Evolutionary conservation across 2,113 vertebrate species (phyloP).

Genomic region (Tupaia chinensis): DNA sequence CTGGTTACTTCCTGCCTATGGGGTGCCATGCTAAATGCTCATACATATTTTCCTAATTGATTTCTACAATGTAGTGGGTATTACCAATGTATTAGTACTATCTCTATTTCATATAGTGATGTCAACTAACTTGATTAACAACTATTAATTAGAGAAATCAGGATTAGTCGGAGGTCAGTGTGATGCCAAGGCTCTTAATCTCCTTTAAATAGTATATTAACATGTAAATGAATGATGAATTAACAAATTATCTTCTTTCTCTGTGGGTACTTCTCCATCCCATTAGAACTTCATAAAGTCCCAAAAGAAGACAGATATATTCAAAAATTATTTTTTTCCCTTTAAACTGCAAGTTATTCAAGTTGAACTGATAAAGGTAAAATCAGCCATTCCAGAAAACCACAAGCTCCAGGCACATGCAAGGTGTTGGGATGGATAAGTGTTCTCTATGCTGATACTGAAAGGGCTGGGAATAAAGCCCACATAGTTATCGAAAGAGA

Average conservation of each 20-base stretch:
- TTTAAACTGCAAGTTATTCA: slow-evolving; percentile 36
- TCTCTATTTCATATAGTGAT: background rate
- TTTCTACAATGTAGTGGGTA: background rate
- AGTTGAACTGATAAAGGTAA: slow-evolving; percentile 36
- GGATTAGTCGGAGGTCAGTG: background rate
- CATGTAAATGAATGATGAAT: background rate
- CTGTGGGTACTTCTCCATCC: background rate
- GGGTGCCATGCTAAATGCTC: background rate
- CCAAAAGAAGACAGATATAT: background rate
- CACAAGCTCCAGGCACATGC: background rate
- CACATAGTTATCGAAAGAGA: background rate
- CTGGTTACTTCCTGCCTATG: background rate
- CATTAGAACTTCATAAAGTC: background rate
- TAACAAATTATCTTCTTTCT: background rate
- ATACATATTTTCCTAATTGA: background rate
- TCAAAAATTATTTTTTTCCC: slow-evolving; percentile 14
- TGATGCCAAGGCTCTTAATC: slow-evolving; percentile 17
- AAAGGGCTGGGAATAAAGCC: background rate
- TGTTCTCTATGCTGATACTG: background rate
- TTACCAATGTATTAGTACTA: background rate
- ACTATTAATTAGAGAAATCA: background rate
- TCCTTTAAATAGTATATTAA: slow-evolving; percentile 38
- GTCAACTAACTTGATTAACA: background rate
- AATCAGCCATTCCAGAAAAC: slow-evolving; percentile 41
- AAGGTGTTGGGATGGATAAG: background rate